Conservation (phyloP, 2,797 vertebrate genomes). For the Sylvilagus floridanus region DNA sequence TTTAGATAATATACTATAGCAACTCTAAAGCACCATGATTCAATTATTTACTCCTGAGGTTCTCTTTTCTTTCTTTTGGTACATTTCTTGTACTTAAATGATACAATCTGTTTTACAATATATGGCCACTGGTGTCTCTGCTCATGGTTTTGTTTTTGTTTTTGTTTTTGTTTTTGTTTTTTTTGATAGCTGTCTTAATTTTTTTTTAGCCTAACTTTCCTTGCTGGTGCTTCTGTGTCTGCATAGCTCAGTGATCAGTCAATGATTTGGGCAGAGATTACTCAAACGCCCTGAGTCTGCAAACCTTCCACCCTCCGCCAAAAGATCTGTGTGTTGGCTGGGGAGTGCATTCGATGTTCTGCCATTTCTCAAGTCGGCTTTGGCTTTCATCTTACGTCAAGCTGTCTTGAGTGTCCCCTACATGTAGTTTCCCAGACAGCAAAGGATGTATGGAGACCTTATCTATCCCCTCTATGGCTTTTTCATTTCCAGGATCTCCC, state of each 20-base stretch:
- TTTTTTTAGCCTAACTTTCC: neutral
- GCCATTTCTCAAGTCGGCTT: neutral
- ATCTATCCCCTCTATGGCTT: neutral
- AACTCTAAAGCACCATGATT: constrained; percentile 9
- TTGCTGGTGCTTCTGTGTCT: neutral
- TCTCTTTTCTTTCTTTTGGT: neutral
- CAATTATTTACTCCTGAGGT: neutral
- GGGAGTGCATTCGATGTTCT: neutral
- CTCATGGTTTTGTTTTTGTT: neutral
- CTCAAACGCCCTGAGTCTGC: neutral
- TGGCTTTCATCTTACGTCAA: neutral
- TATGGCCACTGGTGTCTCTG: neutral
- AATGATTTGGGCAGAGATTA: neutral
- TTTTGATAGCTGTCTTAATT: too few relatives aligned
- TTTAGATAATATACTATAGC: neutral
- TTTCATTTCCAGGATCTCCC: neutral
- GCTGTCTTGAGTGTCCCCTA: neutral
- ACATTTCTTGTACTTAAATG: neutral
- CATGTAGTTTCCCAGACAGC: neutral
- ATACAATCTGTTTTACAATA: neutral
- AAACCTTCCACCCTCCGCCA: neutral
- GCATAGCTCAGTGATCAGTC: neutral
- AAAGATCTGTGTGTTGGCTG: neutral
- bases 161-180: neutral
- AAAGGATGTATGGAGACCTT: neutral